Evolutionary conservation across 1,140 invertebrate species (phyloP), one percentile per base, ranked within the genome.

Genomic region (Phortica variegata): DNA sequence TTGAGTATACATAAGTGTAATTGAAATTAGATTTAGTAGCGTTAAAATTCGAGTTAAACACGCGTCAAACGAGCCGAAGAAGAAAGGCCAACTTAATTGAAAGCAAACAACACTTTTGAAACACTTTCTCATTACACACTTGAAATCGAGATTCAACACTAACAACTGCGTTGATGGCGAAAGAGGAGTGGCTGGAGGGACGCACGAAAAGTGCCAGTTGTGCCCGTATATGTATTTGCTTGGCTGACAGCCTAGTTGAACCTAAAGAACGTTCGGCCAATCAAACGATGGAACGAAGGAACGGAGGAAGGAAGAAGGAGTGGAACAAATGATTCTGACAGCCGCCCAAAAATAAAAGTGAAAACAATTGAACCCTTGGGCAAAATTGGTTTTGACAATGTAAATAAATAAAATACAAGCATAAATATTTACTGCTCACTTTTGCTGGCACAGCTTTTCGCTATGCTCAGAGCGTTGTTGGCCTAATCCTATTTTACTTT

Each of bases 371-470:
- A 68, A 68, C 63, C 63, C 63, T 68, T 68, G 63, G 63, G 63
- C 63, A 55, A 68, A 68, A 68, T 68, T 68, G 63, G 63, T 68
- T 68, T 68, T 68, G 63, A 68, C 63, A 68, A 68, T 68, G 63
- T 68, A 68, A 68, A 68, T 68, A 68, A 68, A 68, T 68, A 68
- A 68, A 68, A 68, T 60, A 68, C 63, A 68, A 63, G 65, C 63
- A 68, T 68, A 68, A 68, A 68, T 68, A 68, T 68, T 68, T 68
- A 68, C 63, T 63, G 63, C 63, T 68, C 50, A 49, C 57, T 26
- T 26, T 26, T 10, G 23, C 23, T 26, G 23, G 10, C 10, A 10
- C 5, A 26, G 10, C 23, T 26, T 26, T 26, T 26, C 23, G 10
- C n/a, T n/a, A n/a, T n/a, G n/a, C n/a, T n/a, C n/a, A n/a, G n/a